These are phyloP conservation scores for Lepidocyrtoides sp. DNA, from an alignment of 2,888 invertebrate genomes.

Conservation along the genomic window DNA sequence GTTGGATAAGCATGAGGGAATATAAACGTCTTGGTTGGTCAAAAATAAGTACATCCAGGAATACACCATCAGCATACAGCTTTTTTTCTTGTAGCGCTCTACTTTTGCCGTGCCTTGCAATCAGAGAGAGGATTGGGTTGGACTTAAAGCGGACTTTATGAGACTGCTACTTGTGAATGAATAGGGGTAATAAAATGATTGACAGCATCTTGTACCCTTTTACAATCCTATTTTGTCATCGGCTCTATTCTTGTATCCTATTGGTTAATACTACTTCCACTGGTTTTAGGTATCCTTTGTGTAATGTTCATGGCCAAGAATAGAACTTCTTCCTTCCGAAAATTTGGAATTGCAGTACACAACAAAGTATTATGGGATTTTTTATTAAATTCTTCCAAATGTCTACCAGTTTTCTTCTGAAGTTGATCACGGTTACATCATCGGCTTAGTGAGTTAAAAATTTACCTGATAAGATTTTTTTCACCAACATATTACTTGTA, in stretches of 20 bases:
- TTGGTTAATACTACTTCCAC: not conserved
- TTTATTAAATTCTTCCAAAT: not conserved
- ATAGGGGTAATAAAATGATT: conserved; percentile 64
- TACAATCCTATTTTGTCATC: conserved; percentile 23
- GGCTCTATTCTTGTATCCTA: not conserved
- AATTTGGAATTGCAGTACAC: not conserved
- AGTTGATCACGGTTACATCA: not conserved
- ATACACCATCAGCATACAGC: too few species aligned
- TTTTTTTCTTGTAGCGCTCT: too few species aligned
- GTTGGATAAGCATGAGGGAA: not conserved
- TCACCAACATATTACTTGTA: not conserved
- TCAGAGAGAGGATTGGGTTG: not conserved
- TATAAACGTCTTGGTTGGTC: not conserved
- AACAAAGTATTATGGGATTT: not conserved
- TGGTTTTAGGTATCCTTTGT: conserved; percentile 8
- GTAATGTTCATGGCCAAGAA: conserved; percentile 7
- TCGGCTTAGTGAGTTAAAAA: not conserved
- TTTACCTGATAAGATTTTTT: not conserved
- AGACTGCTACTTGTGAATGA: conserved; percentile 20
- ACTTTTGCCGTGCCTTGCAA: too few species aligned
- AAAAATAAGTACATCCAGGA: not conserved
- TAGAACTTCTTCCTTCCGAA: not conserved
- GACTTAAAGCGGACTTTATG: conserved; percentile 17
- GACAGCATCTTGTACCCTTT: conserved; percentile 53
- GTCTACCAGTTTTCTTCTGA: not conserved